Conservation (phyloP, 2,888 invertebrate genomes). For the Stratiomys singularior region DNA sequence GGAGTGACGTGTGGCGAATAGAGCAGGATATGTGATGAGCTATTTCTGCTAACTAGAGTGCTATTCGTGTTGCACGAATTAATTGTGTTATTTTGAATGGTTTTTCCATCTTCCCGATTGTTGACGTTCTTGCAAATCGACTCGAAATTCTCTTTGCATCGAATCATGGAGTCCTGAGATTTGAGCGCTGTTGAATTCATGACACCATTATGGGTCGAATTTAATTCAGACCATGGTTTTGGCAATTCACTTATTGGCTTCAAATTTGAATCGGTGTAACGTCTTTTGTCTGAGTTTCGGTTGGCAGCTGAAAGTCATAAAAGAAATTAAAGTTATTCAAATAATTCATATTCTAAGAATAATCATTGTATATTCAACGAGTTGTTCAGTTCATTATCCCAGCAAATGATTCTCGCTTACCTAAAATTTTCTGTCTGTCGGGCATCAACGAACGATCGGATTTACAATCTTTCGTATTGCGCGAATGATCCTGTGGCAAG, state of each 20-base stretch:
- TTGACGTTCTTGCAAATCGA: background rate
- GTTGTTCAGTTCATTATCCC: too few relatives aligned
- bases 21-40: background rate
- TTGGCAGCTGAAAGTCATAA: background rate
- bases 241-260: background rate
- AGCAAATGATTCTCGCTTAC: too few relatives aligned
- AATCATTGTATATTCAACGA: too few relatives aligned
- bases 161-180: slow-evolving; percentile 33
- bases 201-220: background rate
- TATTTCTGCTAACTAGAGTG: background rate
- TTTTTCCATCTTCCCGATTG: background rate
- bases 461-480: too few relatives aligned
- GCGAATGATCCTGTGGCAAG: too few relatives aligned
- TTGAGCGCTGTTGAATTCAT: slow-evolving; percentile 41
- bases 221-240: background rate
- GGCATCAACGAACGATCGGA: too few relatives aligned
- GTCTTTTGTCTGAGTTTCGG: background rate
- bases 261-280: background rate
- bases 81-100: background rate
- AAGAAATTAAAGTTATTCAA: too few relatives aligned
- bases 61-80: background rate
- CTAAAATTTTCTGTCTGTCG: too few relatives aligned
- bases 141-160: slow-evolving; percentile 14
- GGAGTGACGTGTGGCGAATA: background rate
- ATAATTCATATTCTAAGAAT: too few relatives aligned